phyloP scores from a whole-genome alignment of 2,113 vertebrate genomes.

The Nothobranchius furzeri region DNA sequence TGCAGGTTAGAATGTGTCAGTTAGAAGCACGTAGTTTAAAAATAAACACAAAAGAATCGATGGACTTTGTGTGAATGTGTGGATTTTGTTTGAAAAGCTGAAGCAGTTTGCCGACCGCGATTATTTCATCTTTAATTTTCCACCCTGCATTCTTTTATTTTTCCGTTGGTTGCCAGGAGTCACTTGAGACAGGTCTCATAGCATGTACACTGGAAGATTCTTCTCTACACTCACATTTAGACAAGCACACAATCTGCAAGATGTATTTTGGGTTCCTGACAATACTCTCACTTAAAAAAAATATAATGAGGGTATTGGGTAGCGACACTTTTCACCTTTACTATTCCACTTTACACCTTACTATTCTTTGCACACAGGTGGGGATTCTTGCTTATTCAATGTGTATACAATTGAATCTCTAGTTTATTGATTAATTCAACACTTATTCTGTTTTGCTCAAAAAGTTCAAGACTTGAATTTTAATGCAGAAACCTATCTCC shows the following conservation, averaged over 20 bases:
- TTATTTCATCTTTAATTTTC: not conserved
- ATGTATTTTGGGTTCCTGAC: conserved; percentile 11
- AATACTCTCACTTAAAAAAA: conserved; percentile 9
- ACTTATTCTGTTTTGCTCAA: not conserved
- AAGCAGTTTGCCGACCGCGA: not conserved
- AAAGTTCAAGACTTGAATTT: not conserved
- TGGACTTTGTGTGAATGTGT: not conserved
- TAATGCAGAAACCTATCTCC: not conserved
- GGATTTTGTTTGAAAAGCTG: not conserved
- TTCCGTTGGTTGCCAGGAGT: conserved; percentile 5
- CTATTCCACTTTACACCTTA: not conserved
- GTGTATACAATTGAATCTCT: not conserved
- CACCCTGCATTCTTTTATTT: not conserved
- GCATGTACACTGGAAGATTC: not conserved
- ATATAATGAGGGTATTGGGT: not conserved
- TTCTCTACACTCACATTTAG: conserved; percentile 1
- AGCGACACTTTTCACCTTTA: conserved; percentile 2
- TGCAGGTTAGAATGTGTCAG: conserved; percentile 6
- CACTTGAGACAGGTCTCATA: conserved; percentile 23
- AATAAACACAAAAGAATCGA: not conserved
- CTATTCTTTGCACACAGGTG: not conserved
- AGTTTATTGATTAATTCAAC: conserved; percentile 2
- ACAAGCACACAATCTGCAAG: conserved; percentile 1
- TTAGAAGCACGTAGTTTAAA: conserved; percentile 4
- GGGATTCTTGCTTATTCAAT: not conserved